A percentile compares a stretch with the other conserved stretches of the same genome.
Evolutionary conservation across 2,113 vertebrate genomes (phyloP).

Genomic region (Gnathonemus longibarbis): DNA sequence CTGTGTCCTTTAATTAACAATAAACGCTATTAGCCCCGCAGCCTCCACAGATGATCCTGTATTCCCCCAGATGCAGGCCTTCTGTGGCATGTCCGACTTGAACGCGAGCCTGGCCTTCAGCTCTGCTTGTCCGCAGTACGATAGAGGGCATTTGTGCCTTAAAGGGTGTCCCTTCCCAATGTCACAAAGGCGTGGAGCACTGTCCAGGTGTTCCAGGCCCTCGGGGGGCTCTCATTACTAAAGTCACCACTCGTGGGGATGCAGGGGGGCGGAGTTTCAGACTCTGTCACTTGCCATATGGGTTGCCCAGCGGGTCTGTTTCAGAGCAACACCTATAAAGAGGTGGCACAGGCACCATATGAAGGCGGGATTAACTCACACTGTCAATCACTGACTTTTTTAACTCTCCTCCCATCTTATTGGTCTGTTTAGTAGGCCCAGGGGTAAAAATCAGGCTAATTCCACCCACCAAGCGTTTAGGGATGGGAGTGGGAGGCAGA

Average conservation of each 20-base stretch:
- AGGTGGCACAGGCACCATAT: neutral
- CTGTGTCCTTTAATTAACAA: neutral
- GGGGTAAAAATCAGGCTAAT: neutral
- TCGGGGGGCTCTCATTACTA: conserved; percentile 20
- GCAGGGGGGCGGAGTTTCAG: neutral
- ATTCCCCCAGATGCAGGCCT: neutral
- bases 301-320: neutral
- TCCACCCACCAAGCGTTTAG: neutral
- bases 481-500: neutral
- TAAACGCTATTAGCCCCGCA: neutral
- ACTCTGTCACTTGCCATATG: neutral
- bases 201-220: neutral
- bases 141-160: neutral
- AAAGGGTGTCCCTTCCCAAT: neutral
- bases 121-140: neutral
- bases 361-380: neutral
- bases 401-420: neutral
- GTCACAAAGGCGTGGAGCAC: neutral
- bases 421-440: neutral
- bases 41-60: neutral
- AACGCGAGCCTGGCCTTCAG: neutral
- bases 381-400: neutral
- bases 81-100: neutral
- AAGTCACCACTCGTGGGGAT: conserved; percentile 6
- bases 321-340: neutral